Conservation (phyloP, 2,888 invertebrate species). For the Drosophila multiciliata region DNA sequence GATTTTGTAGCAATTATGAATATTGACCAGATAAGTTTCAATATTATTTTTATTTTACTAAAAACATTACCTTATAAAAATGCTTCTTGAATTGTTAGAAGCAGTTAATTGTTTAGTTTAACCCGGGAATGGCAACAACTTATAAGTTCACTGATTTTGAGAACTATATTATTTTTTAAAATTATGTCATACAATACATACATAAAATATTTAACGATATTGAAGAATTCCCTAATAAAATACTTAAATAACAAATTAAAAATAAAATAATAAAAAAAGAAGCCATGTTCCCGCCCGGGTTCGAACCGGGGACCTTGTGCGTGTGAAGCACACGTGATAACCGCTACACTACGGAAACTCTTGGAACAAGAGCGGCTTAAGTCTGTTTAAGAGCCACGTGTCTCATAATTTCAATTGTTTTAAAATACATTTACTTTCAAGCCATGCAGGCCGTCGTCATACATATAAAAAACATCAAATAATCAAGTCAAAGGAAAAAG, state of each 20-base stretch:
- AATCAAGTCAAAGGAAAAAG: not conserved
- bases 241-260: not conserved
- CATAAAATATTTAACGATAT: not conserved
- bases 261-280: not conserved
- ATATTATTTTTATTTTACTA: not conserved
- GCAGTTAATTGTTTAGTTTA: not conserved
- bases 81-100: not conserved
- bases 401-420: not conserved
- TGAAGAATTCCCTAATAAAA: not conserved
- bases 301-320: constrained; percentile 85
- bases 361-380: fast-evolving
- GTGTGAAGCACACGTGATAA: constrained; percentile 85
- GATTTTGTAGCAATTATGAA: constrained; percentile 1
- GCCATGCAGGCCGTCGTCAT: not conserved
- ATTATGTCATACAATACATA: not conserved
- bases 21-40: not conserved
- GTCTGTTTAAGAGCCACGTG: not conserved
- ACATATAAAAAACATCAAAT: not conserved
- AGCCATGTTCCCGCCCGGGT: constrained; percentile 83
- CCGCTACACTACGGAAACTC: constrained; percentile 84
- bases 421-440: not conserved
- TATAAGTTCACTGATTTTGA: not conserved
- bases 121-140: not conserved
- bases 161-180: not conserved
- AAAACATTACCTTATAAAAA: not conserved